phyloP scores from a whole-genome alignment of 2,797 vertebrate species.

The Rallus crepitans region DNA sequence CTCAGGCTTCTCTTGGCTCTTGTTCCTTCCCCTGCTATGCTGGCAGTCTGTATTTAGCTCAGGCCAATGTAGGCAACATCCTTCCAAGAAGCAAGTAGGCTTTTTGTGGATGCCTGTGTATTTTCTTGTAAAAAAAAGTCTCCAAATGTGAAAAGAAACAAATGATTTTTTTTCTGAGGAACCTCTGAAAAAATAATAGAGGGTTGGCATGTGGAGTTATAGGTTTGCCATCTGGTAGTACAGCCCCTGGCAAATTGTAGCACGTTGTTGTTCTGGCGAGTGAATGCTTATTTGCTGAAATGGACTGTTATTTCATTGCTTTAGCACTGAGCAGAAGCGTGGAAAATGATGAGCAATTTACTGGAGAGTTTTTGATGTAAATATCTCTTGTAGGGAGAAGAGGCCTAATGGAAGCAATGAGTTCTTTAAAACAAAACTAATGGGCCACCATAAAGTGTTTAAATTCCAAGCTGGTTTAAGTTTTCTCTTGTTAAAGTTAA shows the following conservation, averaged over 20 bases:
- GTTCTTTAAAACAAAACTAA: constrained; percentile 1
- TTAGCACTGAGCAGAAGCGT: not conserved
- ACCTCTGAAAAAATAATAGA: not conserved
- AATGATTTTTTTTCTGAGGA: not conserved
- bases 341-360: not conserved
- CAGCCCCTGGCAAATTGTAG: not conserved
- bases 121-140: not conserved
- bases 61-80: not conserved
- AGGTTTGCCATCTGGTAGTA: not conserved
- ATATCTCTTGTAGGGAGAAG: not conserved
- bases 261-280: not conserved
- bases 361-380: not conserved
- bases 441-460: not conserved
- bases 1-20: not conserved
- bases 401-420: not conserved
- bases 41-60: rapidly evolving
- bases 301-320: not conserved
- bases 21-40: not conserved
- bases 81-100: not conserved
- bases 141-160: not conserved
- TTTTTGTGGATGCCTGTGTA: not conserved
- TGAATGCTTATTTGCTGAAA: not conserved
- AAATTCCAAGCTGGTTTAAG: not conserved
- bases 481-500: not conserved
- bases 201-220: not conserved